phyloP scores from a whole-genome alignment of 2,113 vertebrate species.

The Neotragus pygmaeus region DNA sequence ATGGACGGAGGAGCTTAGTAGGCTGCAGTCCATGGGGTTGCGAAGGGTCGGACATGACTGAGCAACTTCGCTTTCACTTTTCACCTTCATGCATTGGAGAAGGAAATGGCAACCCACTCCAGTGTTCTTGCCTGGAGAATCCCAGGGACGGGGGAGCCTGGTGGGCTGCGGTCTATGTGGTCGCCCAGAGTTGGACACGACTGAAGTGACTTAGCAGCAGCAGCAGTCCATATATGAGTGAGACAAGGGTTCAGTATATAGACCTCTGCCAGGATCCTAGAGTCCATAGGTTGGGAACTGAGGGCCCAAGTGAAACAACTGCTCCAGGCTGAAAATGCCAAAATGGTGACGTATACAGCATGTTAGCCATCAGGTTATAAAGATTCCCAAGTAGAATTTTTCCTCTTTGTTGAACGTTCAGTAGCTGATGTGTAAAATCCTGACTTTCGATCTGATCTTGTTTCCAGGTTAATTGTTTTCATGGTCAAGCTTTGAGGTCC shows the following conservation, averaged over 20 bases:
- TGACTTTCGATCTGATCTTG: not conserved
- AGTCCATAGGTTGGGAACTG: not conserved
- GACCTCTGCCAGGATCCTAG: not conserved
- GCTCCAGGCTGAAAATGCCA: not conserved
- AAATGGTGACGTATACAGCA: not conserved
- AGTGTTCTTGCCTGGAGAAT: too few species aligned
- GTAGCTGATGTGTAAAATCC: not conserved
- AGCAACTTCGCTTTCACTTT: too few species aligned
- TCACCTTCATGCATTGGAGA: too few species aligned
- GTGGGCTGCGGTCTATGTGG: too few species aligned
- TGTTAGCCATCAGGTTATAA: not conserved
- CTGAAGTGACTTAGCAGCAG: too few species aligned
- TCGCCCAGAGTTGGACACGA: too few species aligned
- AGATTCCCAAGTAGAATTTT: not conserved
- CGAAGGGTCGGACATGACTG: accelerated
- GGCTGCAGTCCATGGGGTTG: too few species aligned
- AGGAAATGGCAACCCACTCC: too few species aligned
- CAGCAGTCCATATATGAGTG: not conserved
- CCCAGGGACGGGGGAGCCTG: too few species aligned
- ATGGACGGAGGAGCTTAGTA: too few species aligned
- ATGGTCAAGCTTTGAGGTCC: not conserved
- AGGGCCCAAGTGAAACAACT: not conserved
- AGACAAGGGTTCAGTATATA: not conserved
- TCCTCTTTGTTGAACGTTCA: not conserved
- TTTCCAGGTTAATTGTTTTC: not conserved